These are phyloP conservation scores for Cromileptes altivelis DNA, from an alignment of 2,113 vertebrate species.

Conservation along the genomic window DNA sequence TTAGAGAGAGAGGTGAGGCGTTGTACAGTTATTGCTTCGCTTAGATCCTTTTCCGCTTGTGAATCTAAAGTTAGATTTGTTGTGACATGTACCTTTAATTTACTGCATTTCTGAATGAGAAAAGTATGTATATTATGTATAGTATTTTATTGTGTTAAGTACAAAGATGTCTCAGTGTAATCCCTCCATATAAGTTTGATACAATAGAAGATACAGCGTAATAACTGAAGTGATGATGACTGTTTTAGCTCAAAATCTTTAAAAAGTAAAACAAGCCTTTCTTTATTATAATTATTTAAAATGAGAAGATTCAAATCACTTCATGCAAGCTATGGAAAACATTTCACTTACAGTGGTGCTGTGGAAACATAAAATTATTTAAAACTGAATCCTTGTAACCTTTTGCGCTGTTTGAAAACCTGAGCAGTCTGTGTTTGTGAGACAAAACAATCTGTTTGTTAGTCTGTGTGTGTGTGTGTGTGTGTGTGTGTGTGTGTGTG, in stretches of 20 bases:
- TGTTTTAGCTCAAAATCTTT: not conserved
- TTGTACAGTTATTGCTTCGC: too few relatives aligned
- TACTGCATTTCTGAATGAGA: not conserved
- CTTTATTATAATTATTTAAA: not conserved
- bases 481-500: not conserved
- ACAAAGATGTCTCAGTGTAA: not conserved
- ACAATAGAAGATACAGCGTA: not conserved
- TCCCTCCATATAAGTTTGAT: not conserved
- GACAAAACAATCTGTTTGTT: not conserved
- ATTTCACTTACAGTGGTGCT: not conserved
- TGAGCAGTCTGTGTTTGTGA: not conserved
- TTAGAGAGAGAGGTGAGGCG: too few relatives aligned
- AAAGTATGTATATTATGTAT: not conserved
- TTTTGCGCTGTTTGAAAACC: not conserved
- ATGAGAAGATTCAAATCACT: not conserved
- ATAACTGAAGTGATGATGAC: not conserved
- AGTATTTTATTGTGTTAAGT: not conserved
- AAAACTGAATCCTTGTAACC: too few relatives aligned
- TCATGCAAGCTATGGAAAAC: not conserved
- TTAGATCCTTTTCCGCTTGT: not conserved
- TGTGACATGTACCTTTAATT: not conserved
- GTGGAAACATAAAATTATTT: not conserved
- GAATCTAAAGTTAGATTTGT: not conserved
- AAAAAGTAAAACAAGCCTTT: not conserved
- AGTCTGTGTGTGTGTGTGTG: slow-evolving; percentile 9